Conservation (phyloP, 2,888 invertebrate species). For the Emmelina monodactyla region DNA sequence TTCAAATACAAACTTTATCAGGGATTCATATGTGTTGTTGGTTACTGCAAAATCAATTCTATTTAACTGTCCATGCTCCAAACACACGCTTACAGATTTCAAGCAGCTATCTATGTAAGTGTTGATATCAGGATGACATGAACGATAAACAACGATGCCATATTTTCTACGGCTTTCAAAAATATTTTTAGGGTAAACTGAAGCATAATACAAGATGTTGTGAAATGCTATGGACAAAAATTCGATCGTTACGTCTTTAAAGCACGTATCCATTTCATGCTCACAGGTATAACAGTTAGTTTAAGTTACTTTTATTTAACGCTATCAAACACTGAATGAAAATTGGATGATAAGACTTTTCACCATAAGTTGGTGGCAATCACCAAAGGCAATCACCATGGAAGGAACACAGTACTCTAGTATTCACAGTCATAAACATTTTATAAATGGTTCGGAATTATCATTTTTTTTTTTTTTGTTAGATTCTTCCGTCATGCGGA, state of each 20-base stretch:
- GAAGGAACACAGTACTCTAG: too few relatives aligned
- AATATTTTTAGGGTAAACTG: constrained; percentile 70
- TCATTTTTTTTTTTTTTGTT: too few relatives aligned
- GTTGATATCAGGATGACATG: constrained; percentile 71
- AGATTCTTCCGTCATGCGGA: too few relatives aligned
- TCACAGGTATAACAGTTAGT: constrained; percentile 6
- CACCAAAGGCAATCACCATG: too few relatives aligned
- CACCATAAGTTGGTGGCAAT: too few relatives aligned
- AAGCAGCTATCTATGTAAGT: constrained; percentile 67
- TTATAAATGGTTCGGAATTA: too few relatives aligned
- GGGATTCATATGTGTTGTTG: constrained; percentile 26
- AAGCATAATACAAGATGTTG: constrained; percentile 65
- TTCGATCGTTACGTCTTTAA: constrained; percentile 67
- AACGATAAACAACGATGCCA: constrained; percentile 65
- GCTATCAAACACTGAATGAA: too few relatives aligned
- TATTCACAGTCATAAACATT: too few relatives aligned
- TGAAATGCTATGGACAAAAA: constrained; percentile 73
- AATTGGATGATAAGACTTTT: too few relatives aligned
- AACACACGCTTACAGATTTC: constrained; percentile 52
- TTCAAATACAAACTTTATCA: constrained; percentile 43
- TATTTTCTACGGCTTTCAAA: constrained; percentile 71
- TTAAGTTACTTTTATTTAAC: too few relatives aligned
- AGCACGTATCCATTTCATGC: constrained; percentile 53
- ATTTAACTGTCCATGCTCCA: constrained; percentile 53
- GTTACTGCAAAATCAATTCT: constrained; percentile 60